Conservation (phyloP, 2,113 vertebrate species). For the Crotophaga sulcirostris region DNA sequence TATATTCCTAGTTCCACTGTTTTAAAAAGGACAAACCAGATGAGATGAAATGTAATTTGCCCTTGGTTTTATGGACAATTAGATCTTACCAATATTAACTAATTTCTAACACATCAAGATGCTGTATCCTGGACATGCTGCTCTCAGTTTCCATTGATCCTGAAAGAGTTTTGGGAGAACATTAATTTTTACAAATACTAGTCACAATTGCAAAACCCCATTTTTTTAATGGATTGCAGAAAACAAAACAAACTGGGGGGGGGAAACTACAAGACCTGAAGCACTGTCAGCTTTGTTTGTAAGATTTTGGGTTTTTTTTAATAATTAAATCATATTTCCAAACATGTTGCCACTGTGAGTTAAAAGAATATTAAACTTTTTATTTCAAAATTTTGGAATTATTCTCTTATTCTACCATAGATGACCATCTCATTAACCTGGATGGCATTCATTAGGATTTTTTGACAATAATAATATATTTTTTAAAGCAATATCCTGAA, state of each 20-base stretch:
- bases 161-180: neutral
- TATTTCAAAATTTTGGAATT: neutral
- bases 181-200: neutral
- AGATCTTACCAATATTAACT: neutral
- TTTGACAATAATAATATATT: neutral
- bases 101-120: neutral
- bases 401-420: neutral
- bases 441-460: neutral
- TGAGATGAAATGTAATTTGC: neutral
- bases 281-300: neutral
- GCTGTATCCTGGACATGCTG: neutral
- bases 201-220: neutral
- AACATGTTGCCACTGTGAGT: neutral
- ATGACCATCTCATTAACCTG: neutral
- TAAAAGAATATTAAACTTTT: neutral
- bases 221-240: neutral
- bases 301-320: neutral
- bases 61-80: neutral
- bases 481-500: neutral
- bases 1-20: neutral
- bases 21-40: neutral
- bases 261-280: neutral
- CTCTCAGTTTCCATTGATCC: neutral
- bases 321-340: neutral
- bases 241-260: neutral